These are phyloP conservation scores for Riparia riparia DNA, from an alignment of 2,113 vertebrate genomes.

Conservation along the genomic window DNA sequence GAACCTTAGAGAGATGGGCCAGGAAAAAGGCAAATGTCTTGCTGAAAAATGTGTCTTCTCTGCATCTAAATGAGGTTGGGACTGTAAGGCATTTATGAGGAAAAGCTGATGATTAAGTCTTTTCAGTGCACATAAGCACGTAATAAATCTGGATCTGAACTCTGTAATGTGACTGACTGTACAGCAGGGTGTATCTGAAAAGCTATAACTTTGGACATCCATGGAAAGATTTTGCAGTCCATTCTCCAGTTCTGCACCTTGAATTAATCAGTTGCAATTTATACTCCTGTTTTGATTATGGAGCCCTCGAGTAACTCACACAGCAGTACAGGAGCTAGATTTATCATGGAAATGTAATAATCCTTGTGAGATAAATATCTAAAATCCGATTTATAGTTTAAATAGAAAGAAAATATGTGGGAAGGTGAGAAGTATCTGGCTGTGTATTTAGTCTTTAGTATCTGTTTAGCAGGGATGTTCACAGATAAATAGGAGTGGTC, in stretches of 20 bases:
- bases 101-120: slow-evolving; percentile 27
- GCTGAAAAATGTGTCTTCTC: neutral
- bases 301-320: neutral
- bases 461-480: neutral
- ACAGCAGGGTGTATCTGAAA: slow-evolving; percentile 8
- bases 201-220: neutral
- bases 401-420: neutral
- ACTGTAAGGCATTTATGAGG: neutral
- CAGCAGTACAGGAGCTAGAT: neutral
- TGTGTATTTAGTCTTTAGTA: neutral
- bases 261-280: slow-evolving; percentile 25
- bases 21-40: slow-evolving; percentile 10
- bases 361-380: neutral
- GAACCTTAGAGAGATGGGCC: neutral
- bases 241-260: neutral
- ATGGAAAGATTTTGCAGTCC: neutral
- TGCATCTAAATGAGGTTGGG: neutral
- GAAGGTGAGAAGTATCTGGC: neutral
- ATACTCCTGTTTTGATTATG: neutral
- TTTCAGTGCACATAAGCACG: neutral
- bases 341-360: neutral
- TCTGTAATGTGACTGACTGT: neutral
- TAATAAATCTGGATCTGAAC: slow-evolving; percentile 30
- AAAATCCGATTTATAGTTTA: neutral
- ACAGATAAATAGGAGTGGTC: neutral